A percentile compares a stretch with the other conserved stretches of the same genome.
Evolutionary conservation across 2,888 invertebrate species (phyloP).

Genomic region (Pseudococcus jackbeardsleyi): DNA sequence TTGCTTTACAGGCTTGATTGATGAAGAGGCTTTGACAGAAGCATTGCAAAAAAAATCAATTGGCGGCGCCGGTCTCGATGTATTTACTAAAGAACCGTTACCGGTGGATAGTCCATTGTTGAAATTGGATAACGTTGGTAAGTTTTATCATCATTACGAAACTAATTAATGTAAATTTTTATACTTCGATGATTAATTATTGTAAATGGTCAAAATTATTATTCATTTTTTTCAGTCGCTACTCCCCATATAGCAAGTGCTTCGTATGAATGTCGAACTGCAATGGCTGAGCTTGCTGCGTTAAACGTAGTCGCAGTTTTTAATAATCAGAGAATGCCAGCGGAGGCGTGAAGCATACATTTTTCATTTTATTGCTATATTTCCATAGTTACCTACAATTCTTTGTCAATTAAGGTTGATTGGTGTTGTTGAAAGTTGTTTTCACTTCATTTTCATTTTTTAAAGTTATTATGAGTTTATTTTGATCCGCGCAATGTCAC

Average conservation of each 20-base stretch:
- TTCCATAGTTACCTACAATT: background rate
- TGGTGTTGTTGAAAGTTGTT: no score
- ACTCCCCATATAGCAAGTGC: slow-evolving; percentile 97
- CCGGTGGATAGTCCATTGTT: slow-evolving; percentile 84
- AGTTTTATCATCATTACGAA: slow-evolving; percentile 68
- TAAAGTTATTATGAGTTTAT: no score
- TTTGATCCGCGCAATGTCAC: no score
- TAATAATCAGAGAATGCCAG: slow-evolving; percentile 78
- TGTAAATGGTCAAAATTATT: background rate
- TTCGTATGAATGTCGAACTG: slow-evolving; percentile 81
- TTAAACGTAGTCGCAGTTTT: slow-evolving; percentile 86
- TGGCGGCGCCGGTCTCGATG: slow-evolving; percentile 91
- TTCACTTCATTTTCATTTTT: no score
- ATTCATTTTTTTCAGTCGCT: slow-evolving; percentile 70
- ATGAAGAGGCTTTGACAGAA: slow-evolving; percentile 84
- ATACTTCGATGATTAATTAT: background rate
- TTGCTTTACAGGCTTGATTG: slow-evolving; percentile 68
- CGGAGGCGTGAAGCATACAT: slow-evolving; percentile 68
- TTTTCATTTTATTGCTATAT: background rate
- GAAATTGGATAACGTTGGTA: slow-evolving; percentile 85
- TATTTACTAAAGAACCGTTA: slow-evolving; percentile 91
- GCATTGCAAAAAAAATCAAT: slow-evolving; percentile 83
- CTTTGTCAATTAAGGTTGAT: no score
- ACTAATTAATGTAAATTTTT: background rate
- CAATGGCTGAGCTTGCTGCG: slow-evolving; percentile 88